Percentiles rank a stretch among this genome's conserved stretches.
phyloP scores from a whole-genome alignment of 1,140 invertebrate genomes.

The Papilio xuthus region DNA sequence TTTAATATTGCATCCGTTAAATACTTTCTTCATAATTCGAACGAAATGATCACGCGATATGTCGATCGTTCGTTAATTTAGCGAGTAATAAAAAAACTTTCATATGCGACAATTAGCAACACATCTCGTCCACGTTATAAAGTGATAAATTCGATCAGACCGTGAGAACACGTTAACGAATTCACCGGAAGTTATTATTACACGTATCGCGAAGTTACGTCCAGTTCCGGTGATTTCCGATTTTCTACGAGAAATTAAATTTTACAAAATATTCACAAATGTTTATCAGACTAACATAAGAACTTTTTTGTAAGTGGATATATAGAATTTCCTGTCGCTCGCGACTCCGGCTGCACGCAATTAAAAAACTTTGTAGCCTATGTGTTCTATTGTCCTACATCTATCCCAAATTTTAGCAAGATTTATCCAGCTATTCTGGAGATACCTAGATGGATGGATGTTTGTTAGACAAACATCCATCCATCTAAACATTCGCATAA shows the following conservation, averaged over 20 bases:
- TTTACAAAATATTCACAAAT: background rate
- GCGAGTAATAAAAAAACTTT: conserved; percentile 31
- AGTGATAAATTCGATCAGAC: conserved; percentile 16
- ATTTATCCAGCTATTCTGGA: too few species aligned
- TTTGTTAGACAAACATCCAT: too few species aligned
- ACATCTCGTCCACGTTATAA: conserved; percentile 12
- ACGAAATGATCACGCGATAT: conserved; percentile 34
- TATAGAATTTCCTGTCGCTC: too few species aligned
- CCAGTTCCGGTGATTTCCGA: background rate
- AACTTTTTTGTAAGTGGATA: background rate
- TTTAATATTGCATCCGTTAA: conserved; percentile 16
- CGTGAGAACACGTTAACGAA: conserved; percentile 19
- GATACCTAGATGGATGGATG: too few species aligned
- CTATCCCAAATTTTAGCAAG: too few species aligned
- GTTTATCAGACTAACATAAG: background rate
- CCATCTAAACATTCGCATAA: too few species aligned
- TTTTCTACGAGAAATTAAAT: conserved; percentile 17
- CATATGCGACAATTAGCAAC: conserved; percentile 17
- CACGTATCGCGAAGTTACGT: background rate
- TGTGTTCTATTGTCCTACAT: too few species aligned
- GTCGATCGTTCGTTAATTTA: conserved; percentile 32
- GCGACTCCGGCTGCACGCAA: too few species aligned
- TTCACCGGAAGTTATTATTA: conserved; percentile 23
- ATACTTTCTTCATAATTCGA: conserved; percentile 27
- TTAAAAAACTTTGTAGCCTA: too few species aligned